Percentiles rank a stretch among this genome's conserved stretches.
phyloP scores from a whole-genome alignment of 2,888 invertebrate species.

The Amiota mariae region DNA sequence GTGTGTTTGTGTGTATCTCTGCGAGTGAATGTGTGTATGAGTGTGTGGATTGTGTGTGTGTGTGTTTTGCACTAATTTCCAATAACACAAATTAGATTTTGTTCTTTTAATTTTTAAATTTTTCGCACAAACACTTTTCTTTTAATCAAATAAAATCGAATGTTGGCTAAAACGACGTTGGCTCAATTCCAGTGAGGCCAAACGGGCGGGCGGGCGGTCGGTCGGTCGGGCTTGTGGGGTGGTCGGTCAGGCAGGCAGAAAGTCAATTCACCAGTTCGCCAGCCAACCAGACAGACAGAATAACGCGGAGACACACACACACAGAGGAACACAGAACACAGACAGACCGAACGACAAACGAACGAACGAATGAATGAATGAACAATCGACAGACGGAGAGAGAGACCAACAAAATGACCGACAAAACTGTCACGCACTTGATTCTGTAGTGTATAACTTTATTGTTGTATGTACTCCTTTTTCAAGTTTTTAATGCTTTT shows the following conservation, averaged over 20 bases:
- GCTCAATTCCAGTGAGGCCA: too few species aligned
- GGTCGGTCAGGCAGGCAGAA: too few species aligned
- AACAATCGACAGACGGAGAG: too few species aligned
- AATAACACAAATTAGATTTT: not conserved
- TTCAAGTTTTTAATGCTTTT: constrained; percentile 32
- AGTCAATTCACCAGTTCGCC: too few species aligned
- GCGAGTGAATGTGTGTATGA: not conserved
- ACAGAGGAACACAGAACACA: constrained; percentile 36
- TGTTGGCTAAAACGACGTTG: too few species aligned
- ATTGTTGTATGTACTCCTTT: constrained; percentile 5
- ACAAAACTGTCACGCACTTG: constrained; percentile 43
- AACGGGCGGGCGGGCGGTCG: too few species aligned
- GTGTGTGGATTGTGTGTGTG: not conserved
- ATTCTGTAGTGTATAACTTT: too few species aligned
- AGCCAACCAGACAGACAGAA: constrained; percentile 1
- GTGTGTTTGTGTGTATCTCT: not conserved
- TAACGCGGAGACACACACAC: constrained; percentile 31
- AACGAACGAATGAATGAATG: too few species aligned
- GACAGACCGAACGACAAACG: not conserved
- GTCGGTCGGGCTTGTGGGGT: too few species aligned
- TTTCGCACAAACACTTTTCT: too few species aligned
- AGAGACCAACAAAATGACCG: constrained; percentile 26
- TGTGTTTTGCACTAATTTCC: constrained; percentile 27
- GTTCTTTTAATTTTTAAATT: not conserved
- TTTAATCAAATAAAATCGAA: too few species aligned